These are phyloP conservation scores for Calameuta idolon DNA, from an alignment of 2,888 invertebrate species.

Conservation along the genomic window DNA sequence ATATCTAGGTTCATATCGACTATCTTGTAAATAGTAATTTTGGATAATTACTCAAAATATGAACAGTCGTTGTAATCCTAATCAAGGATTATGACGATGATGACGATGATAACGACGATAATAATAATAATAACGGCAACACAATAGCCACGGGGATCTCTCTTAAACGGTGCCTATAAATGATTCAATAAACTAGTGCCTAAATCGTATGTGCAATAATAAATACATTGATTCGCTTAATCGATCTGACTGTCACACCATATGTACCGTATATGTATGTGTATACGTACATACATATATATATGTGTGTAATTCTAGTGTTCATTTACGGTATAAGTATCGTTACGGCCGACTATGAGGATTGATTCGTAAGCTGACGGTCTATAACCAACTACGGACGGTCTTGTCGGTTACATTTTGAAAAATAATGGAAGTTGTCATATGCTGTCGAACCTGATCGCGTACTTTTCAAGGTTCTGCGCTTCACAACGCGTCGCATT, in stretches of 20 bases:
- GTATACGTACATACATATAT: constrained; percentile 9
- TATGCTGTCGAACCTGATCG: background rate
- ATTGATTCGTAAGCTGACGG: background rate
- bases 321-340: constrained; percentile 17
- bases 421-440: background rate
- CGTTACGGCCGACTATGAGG: constrained; percentile 3
- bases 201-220: constrained; percentile 38
- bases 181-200: constrained; percentile 55
- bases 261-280: constrained; percentile 3
- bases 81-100: background rate
- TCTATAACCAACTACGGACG: background rate
- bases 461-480: background rate
- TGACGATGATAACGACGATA: background rate
- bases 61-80: background rate
- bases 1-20: constrained; percentile 55
- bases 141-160: constrained; percentile 19
- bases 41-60: background rate
- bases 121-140: constrained; percentile 13
- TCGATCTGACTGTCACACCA: constrained; percentile 1
- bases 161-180: constrained; percentile 51
- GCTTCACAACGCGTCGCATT: background rate
- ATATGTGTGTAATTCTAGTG: constrained; percentile 15
- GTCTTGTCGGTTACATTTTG: background rate
- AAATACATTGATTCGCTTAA: constrained; percentile 16
- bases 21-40: constrained; percentile 27